Percentiles rank a stretch among this genome's conserved stretches.
These are phyloP conservation scores for Caenorhabditis uteleia DNA, from an alignment of 2,888 invertebrate genomes.

Conservation along the genomic window DNA sequence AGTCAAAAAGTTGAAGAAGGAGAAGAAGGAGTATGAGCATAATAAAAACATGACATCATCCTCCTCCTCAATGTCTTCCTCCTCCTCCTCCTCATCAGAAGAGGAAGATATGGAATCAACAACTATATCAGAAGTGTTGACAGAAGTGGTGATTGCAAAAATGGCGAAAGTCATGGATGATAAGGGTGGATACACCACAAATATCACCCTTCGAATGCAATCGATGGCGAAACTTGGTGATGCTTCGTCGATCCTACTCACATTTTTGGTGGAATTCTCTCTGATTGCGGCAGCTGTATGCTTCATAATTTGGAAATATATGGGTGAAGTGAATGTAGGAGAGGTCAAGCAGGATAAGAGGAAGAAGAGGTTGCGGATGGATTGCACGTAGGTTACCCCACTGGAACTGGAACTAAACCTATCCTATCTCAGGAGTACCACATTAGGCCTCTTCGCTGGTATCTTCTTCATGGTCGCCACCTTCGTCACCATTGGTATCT, in stretches of 20 bases:
- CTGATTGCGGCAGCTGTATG: conserved; percentile 66
- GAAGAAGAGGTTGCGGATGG: conserved; percentile 59
- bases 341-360: conserved; percentile 34
- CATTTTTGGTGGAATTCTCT: conserved; percentile 65
- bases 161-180: too few relatives aligned
- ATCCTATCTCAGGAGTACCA: too few relatives aligned
- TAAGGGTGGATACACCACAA: too few relatives aligned
- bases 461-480: conserved; percentile 61
- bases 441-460: conserved; percentile 65
- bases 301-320: conserved; percentile 65
- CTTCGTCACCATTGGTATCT: conserved; percentile 63
- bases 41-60: too few relatives aligned
- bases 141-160: too few relatives aligned
- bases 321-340: too few relatives aligned
- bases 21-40: conserved; percentile 24
- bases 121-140: conserved; percentile 1
- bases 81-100: too few relatives aligned
- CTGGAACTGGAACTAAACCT: too few relatives aligned
- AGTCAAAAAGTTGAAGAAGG: conserved; percentile 22
- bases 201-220: too few relatives aligned
- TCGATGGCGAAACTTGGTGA: conserved; percentile 62
- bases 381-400: conserved; percentile 66
- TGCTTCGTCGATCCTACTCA: conserved; percentile 62
- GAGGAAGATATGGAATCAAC: background rate
- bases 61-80: too few relatives aligned